Percentiles rank a stretch among this genome's conserved stretches.
Conservation (phyloP, 2,113 vertebrate species). For the Cyphomyrus plagiostoma region DNA sequence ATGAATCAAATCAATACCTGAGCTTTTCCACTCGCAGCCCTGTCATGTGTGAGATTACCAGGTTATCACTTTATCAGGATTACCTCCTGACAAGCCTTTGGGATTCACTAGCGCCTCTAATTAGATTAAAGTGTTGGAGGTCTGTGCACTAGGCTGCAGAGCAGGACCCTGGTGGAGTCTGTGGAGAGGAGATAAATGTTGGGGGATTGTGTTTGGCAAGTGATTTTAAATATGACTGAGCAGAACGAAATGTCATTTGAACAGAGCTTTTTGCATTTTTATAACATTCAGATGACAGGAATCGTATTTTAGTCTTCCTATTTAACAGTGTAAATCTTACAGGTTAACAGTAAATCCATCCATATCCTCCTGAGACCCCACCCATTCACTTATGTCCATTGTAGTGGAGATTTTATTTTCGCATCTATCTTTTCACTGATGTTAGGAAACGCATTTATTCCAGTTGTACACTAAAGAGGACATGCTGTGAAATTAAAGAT, state of each 20-base stretch:
- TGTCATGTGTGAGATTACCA: conserved; percentile 26
- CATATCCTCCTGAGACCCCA: background rate
- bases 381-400: too few species aligned
- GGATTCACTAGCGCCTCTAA: conserved; percentile 19
- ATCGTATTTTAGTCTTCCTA: background rate
- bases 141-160: background rate
- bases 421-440: too few species aligned
- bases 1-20: conserved; percentile 20
- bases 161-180: background rate
- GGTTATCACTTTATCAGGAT: conserved; percentile 29
- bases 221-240: background rate
- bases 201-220: background rate
- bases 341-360: background rate
- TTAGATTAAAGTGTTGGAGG: background rate
- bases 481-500: too few species aligned
- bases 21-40: background rate
- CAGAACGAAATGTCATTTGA: background rate
- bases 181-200: background rate
- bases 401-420: too few species aligned
- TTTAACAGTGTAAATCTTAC: background rate
- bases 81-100: conserved; percentile 14
- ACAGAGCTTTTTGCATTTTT: background rate
- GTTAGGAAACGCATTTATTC: too few species aligned
- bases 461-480: too few species aligned
- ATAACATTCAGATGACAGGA: background rate